These are phyloP conservation scores for Gymnothorax reevesii DNA, from an alignment of 2,797 vertebrate species.

Conservation along the genomic window DNA sequence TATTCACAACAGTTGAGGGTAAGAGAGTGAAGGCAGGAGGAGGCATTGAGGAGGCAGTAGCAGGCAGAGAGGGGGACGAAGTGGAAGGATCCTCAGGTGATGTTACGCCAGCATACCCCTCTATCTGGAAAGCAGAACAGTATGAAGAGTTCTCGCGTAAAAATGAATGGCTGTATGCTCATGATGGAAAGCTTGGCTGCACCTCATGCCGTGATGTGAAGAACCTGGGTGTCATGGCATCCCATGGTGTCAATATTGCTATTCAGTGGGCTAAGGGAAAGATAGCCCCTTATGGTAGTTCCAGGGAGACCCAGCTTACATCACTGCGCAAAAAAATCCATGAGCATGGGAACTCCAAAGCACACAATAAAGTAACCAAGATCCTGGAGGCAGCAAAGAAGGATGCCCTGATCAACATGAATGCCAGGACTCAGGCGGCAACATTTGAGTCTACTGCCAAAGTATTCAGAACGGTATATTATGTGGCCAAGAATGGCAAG, in stretches of 20 bases:
- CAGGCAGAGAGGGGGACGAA: too few species aligned
- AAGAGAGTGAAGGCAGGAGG: too few species aligned
- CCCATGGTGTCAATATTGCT: constrained; percentile 20
- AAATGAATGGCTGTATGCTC: constrained; percentile 18
- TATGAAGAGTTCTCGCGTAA: constrained; percentile 11
- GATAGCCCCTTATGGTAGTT: not conserved
- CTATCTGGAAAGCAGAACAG: constrained; percentile 1
- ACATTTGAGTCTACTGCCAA: constrained; percentile 31
- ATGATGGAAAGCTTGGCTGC: constrained; percentile 4
- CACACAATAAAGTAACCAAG: not conserved
- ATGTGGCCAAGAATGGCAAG: constrained; percentile 26
- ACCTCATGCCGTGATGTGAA: constrained; percentile 12
- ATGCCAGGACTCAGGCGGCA: not conserved
- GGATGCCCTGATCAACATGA: not conserved
- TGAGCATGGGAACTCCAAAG: too few species aligned
- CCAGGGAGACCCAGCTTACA: too few species aligned
- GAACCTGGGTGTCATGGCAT: constrained; percentile 13
- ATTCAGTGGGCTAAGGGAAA: constrained; percentile 29
- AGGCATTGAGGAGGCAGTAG: too few species aligned
- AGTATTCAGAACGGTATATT: constrained; percentile 25
- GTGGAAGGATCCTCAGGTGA: too few species aligned
- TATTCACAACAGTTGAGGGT: too few species aligned
- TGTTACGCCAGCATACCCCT: not conserved
- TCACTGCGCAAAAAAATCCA: too few species aligned
- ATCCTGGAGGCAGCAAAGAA: not conserved